These are phyloP conservation scores for Argyrosomus japonicus DNA, from an alignment of 2,113 vertebrate species.

Conservation along the genomic window DNA sequence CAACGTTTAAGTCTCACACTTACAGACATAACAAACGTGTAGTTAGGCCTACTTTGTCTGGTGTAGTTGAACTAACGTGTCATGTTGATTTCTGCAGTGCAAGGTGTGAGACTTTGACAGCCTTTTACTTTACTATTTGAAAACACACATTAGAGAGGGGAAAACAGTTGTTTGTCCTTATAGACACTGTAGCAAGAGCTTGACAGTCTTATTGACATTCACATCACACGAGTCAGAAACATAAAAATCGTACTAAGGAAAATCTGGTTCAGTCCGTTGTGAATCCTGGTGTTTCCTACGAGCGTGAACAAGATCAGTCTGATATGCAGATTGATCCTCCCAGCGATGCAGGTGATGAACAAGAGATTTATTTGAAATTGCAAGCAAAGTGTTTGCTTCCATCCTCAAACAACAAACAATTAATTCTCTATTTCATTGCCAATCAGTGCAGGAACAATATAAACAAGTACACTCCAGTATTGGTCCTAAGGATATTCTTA, in stretches of 20 bases:
- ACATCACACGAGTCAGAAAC: neutral
- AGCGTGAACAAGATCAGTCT: neutral
- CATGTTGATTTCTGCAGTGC: neutral
- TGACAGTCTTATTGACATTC: neutral
- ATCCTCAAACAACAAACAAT: neutral
- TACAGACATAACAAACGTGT: too few species aligned
- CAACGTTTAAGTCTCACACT: too few species aligned
- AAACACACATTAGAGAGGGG: neutral
- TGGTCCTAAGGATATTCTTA: neutral
- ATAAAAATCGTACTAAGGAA: neutral
- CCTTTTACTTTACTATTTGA: neutral
- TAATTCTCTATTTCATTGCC: neutral
- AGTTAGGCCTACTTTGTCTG: too few species aligned
- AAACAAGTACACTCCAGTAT: conserved; percentile 1
- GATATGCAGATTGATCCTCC: neutral
- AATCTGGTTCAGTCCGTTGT: neutral
- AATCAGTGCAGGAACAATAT: neutral
- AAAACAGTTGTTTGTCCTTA: neutral
- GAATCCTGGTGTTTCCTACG: neutral
- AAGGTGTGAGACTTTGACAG: neutral
- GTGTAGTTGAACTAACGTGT: too few species aligned
- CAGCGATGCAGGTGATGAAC: conserved; percentile 1
- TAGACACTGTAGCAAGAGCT: neutral
- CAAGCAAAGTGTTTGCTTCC: neutral
- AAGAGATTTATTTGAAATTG: neutral